Conservation (phyloP, 2,797 vertebrate species). For the Myripristis murdjan region DNA sequence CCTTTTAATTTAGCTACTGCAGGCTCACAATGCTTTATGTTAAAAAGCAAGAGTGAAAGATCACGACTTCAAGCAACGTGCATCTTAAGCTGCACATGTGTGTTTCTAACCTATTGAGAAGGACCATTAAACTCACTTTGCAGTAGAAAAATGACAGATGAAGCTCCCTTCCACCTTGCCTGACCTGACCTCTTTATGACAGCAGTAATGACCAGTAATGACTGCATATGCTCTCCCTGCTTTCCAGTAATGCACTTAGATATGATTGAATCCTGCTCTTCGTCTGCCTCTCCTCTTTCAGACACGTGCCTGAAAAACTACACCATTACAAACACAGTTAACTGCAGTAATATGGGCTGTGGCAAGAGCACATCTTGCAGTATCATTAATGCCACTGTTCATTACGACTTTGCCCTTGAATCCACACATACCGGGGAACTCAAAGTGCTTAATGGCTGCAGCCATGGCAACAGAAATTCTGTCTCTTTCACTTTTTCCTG, state of each 20-base stretch:
- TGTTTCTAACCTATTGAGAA: background rate
- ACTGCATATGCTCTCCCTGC: slow-evolving; percentile 42
- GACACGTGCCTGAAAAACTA: slow-evolving; percentile 41
- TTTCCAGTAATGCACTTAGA: slow-evolving; percentile 32
- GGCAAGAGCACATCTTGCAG: slow-evolving; percentile 62
- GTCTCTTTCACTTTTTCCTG: slow-evolving; percentile 41
- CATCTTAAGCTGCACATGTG: background rate
- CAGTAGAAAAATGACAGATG: slow-evolving; percentile 3
- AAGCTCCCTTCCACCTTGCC: slow-evolving; percentile 10
- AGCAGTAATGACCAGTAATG: slow-evolving; percentile 13
- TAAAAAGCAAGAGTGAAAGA: slow-evolving; percentile 1
- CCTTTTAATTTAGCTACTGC: slow-evolving; percentile 18
- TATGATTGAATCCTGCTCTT: slow-evolving; percentile 55
- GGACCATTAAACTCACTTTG: background rate
- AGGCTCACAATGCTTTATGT: background rate
- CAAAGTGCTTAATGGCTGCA: slow-evolving; percentile 55
- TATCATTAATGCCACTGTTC: slow-evolving; percentile 70
- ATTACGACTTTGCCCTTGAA: slow-evolving; percentile 57
- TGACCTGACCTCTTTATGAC: slow-evolving; percentile 6
- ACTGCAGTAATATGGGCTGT: slow-evolving; percentile 39
- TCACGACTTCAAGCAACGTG: background rate
- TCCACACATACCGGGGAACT: slow-evolving; percentile 45
- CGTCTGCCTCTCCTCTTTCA: slow-evolving; percentile 17
- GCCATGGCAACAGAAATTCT: slow-evolving; percentile 60
- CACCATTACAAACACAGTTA: slow-evolving; percentile 49